Base-by-base conservation (phyloP, 2,888 invertebrate genomes). In the Lottia scabra region DNA sequence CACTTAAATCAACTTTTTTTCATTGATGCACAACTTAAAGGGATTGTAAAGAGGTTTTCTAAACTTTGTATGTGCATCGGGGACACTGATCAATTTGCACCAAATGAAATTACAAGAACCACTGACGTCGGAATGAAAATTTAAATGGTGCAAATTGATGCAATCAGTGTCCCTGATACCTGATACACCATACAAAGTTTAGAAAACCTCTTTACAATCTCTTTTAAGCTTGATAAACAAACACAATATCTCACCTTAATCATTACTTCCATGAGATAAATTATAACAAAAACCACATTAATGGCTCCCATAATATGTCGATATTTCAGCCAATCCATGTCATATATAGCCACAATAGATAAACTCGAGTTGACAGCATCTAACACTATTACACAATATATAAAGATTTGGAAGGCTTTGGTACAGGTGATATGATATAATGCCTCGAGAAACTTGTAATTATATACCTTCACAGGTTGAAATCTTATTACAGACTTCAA, bases 241-340 rank as follows among this genome's bases (percentile, higher is more conserved):
- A 15, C 23, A 65, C 15, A 26, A 19, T 48, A 16, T 65, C 76
- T 72, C 73, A 85, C 87, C 81, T 85, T 86, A 6, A 83, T 46
- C 8, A 80, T 38, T 8, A 80, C 78, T 76, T 87, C 86, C 15
- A 82, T n/a, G 2, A 81, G 77, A 68, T 86, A 87, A 26, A 87
- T 66, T 13, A 73, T 66, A 15, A 86, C 80, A 74, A 82, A 81
- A 23, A 78, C 64, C 43, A 82, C 75, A 71, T 85, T 86, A 63
- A 84, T 65, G 23, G 77, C 71, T 15, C 79, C 70, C 70, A 83
- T 78, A 27, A 80, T 71, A 56, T 78, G 67, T 30, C 74, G 76
- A 65, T 74, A 75, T 15, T 72, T 71, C 15, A 75, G 68, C 70
- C 79, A 78, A 67, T 72, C 46, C 8, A 71, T 65, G 5, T 75